A percentile compares a stretch with the other conserved stretches of the same genome.
Evolutionary conservation across 2,797 vertebrate genomes (phyloP).

Genomic region (Microchirus variegatus): DNA sequence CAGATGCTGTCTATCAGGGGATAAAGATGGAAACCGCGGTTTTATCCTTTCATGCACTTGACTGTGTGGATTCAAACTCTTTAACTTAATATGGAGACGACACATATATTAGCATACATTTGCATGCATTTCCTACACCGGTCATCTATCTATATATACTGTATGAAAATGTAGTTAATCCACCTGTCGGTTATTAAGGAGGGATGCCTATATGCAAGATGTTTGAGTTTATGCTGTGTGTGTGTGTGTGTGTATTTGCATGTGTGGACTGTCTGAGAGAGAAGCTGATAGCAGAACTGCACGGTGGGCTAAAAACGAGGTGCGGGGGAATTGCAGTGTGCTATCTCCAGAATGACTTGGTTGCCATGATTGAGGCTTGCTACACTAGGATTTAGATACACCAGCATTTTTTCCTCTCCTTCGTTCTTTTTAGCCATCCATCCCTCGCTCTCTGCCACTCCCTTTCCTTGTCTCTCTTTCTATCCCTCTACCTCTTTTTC

Average conservation of each 20-base stretch:
- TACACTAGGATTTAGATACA: slow-evolving; percentile 78
- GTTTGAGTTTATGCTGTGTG: slow-evolving; percentile 42
- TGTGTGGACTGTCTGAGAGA: slow-evolving; percentile 69
- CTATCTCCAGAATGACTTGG: slow-evolving; percentile 79
- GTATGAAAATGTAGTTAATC: slow-evolving; percentile 67
- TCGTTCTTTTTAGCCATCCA: slow-evolving; percentile 44
- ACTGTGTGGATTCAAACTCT: slow-evolving; percentile 57
- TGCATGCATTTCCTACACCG: slow-evolving; percentile 49
- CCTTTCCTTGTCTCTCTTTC: slow-evolving; percentile 58
- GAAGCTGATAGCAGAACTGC: slow-evolving; percentile 83
- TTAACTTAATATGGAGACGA: slow-evolving; percentile 54
- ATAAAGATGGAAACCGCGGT: slow-evolving; percentile 52
- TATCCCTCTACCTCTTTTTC: slow-evolving; percentile 31
- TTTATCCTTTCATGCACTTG: slow-evolving; percentile 49
- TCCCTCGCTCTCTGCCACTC: slow-evolving; percentile 55
- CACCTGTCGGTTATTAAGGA: slow-evolving; percentile 74
- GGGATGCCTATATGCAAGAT: slow-evolving; percentile 51
- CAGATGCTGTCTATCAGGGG: slow-evolving; percentile 65
- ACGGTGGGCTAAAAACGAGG: slow-evolving; percentile 80
- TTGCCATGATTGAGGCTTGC: slow-evolving; percentile 78
- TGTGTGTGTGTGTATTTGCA: slow-evolving; percentile 37
- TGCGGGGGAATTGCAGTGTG: slow-evolving; percentile 75
- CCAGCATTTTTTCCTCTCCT: slow-evolving; percentile 65
- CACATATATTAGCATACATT: slow-evolving; percentile 70
- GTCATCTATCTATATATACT: slow-evolving; percentile 63